These are phyloP conservation scores for Bubo scandiacus DNA, from an alignment of 2,113 vertebrate genomes.

Conservation along the genomic window DNA sequence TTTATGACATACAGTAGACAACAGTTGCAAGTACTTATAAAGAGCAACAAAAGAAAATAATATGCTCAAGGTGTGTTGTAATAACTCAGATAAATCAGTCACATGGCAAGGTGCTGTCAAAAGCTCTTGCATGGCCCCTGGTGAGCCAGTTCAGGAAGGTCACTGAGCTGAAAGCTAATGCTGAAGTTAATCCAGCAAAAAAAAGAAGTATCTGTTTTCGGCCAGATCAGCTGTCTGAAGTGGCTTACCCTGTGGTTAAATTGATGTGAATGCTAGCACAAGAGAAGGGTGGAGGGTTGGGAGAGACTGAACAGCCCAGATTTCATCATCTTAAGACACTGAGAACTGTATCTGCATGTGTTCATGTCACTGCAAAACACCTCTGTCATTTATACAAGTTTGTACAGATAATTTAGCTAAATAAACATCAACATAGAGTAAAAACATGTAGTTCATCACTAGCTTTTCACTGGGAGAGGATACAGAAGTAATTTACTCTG, in stretches of 20 bases:
- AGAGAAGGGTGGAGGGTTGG: background rate
- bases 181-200: background rate
- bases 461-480: background rate
- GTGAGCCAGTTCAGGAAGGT: background rate
- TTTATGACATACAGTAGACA: background rate
- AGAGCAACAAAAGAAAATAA: background rate
- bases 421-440: background rate
- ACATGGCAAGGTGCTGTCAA: background rate
- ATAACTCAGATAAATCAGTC: background rate
- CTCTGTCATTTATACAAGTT: background rate
- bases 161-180: background rate
- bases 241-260: background rate
- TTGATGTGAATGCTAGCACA: background rate
- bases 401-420: background rate
- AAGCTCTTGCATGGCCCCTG: background rate
- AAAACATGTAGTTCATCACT: background rate
- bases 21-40: background rate
- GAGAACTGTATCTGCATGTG: background rate
- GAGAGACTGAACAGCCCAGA: background rate
- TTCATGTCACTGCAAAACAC: background rate
- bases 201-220: background rate
- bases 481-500: background rate
- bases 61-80: background rate
- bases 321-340: background rate
- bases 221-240: background rate